phyloP scores from a whole-genome alignment of 2,888 invertebrate genomes.

The Tetragonula carbonaria region DNA sequence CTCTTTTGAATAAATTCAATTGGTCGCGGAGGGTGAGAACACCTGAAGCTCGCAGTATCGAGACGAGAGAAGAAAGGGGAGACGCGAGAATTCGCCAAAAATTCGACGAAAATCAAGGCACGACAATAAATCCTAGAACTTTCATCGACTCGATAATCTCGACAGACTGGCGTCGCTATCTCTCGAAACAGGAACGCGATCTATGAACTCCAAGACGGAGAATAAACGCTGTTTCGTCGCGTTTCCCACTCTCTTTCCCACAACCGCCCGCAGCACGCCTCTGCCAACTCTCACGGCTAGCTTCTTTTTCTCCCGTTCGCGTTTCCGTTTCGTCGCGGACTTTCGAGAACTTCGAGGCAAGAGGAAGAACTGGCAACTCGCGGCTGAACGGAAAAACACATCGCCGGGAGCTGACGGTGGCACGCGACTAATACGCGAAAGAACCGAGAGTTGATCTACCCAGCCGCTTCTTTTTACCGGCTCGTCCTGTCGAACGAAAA shows the following conservation, averaged over 20 bases:
- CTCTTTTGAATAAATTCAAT: too few species aligned
- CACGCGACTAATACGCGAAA: conserved; percentile 56
- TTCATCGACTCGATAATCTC: conserved; percentile 43
- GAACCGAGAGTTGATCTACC: conserved; percentile 38
- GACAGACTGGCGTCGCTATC: conserved; percentile 36
- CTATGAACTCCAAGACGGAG: conserved; percentile 19
- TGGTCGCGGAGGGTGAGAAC: too few species aligned
- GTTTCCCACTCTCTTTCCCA: neutral
- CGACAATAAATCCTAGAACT: neutral
- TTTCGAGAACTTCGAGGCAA: conserved; percentile 48
- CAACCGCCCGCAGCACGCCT: neutral
- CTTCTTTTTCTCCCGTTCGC: conserved; percentile 43
- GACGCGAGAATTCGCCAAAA: neutral
- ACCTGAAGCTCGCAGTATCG: too few species aligned
- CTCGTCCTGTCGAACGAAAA: conserved; percentile 9
- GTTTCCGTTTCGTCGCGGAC: conserved; percentile 53
- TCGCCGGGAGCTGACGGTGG: conserved; percentile 17
- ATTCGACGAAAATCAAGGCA: conserved; percentile 11
- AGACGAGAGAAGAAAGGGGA: too few species aligned
- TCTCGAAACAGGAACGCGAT: conserved; percentile 35
- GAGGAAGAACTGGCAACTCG: conserved; percentile 33
- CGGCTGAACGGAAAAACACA: conserved; percentile 39
- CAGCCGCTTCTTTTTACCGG: conserved; percentile 6
- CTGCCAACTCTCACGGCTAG: conserved; percentile 21
- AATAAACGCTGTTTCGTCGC: conserved; percentile 19